Percentiles rank a stretch among this genome's conserved stretches.
Evolutionary conservation across 2,797 vertebrate species (phyloP).

Genomic region (Urosaurus nigricauda): DNA sequence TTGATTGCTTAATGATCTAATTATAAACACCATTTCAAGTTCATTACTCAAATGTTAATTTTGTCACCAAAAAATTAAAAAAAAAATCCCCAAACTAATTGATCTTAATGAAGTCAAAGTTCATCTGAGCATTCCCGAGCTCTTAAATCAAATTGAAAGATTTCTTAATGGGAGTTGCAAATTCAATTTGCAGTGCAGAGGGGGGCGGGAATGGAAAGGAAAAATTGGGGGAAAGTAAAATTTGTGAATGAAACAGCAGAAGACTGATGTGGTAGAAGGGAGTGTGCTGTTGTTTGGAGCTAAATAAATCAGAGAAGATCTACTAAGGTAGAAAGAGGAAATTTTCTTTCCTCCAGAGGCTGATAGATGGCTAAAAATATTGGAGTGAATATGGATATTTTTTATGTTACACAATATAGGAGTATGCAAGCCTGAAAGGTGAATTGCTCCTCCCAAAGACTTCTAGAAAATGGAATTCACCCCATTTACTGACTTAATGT

Average conservation of each 20-base stretch:
- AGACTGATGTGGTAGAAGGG: neutral
- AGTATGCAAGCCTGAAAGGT: too few species aligned
- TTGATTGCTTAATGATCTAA: conserved; percentile 48
- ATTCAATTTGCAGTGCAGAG: neutral
- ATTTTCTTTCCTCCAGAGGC: too few species aligned
- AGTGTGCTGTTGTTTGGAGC: too few species aligned
- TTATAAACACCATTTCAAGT: conserved; percentile 29
- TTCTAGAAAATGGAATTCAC: too few species aligned
- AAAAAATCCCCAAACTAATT: neutral
- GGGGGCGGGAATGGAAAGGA: neutral
- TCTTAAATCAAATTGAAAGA: conserved; percentile 26
- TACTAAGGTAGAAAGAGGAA: too few species aligned
- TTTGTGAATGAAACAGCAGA: neutral
- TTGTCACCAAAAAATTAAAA: conserved; percentile 14
- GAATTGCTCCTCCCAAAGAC: too few species aligned
- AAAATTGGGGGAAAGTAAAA: neutral
- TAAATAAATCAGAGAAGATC: too few species aligned
- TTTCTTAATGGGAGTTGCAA: conserved; percentile 24
- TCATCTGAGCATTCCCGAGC: neutral
- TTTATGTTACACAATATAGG: too few species aligned
- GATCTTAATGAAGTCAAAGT: conserved; percentile 41
- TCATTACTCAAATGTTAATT: conserved; percentile 44
- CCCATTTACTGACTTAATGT: too few species aligned
- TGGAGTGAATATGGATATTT: too few species aligned
- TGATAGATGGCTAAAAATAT: too few species aligned